Evolutionary conservation across 64 coral and sea anemone species (phyloP).

Genomic region (Porites australiensis): DNA sequence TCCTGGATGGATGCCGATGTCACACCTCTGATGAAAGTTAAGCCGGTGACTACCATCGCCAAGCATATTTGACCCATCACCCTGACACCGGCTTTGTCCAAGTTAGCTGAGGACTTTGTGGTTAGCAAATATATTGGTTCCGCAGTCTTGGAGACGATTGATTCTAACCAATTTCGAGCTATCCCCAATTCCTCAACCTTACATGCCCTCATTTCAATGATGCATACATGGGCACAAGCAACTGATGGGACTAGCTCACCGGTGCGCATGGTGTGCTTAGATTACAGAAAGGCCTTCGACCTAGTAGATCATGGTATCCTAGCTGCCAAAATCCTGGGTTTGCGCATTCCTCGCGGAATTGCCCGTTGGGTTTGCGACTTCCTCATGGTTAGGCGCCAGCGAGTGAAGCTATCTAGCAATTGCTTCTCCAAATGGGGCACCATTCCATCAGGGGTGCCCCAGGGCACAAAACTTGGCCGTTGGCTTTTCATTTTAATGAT

Average conservation of each 20-base stretch:
- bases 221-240: conserved; percentile 18
- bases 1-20: conserved; percentile 59
- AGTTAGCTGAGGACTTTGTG: conserved; percentile 69
- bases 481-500: no score
- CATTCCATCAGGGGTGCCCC: neutral
- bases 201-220: conserved; percentile 60
- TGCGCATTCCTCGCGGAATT: no score
- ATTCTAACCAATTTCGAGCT: conserved; percentile 68
- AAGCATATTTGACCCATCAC: no score
- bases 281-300: no score
- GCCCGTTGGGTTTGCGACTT: neutral
- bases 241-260: conserved; percentile 47
- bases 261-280: neutral
- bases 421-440: neutral
- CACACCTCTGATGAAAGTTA: neutral
- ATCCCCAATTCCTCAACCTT: conserved; percentile 61
- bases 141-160: conserved; percentile 60
- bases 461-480: neutral
- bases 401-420: neutral
- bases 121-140: conserved; percentile 28
- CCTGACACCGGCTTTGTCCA: conserved; percentile 52
- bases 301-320: no score
- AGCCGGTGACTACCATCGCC: no score
- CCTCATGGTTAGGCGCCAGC: neutral
- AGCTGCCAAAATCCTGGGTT: no score